Percentiles rank a stretch among this genome's conserved stretches.
Evolutionary conservation across 2,888 invertebrate species (phyloP).

Genomic region (Agrotis ipsilon): DNA sequence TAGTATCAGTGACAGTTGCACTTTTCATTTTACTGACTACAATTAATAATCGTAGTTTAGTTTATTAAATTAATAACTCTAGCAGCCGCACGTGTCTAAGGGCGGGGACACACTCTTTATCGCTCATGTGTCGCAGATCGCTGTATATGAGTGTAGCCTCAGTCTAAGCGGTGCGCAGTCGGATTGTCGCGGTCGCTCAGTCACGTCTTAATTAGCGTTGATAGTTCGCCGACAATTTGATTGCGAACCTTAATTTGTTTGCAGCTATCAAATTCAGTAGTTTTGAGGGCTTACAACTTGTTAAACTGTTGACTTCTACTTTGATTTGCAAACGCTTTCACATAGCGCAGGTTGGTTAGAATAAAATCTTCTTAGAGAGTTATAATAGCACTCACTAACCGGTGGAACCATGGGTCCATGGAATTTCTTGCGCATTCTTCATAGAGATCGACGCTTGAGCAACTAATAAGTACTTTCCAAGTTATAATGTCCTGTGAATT

Average conservation of each 20-base stretch:
- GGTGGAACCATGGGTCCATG: too few species aligned
- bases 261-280: conserved; percentile 4
- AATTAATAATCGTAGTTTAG: too few species aligned
- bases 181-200: not conserved
- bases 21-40: too few species aligned
- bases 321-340: not conserved
- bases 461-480: too few species aligned
- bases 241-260: conserved; percentile 10
- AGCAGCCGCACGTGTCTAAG: not conserved
- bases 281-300: conserved; percentile 4
- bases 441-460: too few species aligned
- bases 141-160: too few species aligned
- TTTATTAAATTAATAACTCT: conserved; percentile 14
- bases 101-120: too few species aligned
- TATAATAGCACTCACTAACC: too few species aligned
- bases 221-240: conserved; percentile 1
- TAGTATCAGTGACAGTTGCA: too few species aligned
- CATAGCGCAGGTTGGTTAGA: not conserved
- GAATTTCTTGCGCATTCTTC: too few species aligned
- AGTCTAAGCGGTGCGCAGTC: conserved; percentile 10
- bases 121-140: too few species aligned
- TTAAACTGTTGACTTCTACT: conserved; percentile 4
- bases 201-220: not conserved
- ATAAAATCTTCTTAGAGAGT: not conserved
- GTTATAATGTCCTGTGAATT: too few species aligned